phyloP scores from a whole-genome alignment of 2,797 vertebrate species.

The Hypotaenidia okinawae region DNA sequence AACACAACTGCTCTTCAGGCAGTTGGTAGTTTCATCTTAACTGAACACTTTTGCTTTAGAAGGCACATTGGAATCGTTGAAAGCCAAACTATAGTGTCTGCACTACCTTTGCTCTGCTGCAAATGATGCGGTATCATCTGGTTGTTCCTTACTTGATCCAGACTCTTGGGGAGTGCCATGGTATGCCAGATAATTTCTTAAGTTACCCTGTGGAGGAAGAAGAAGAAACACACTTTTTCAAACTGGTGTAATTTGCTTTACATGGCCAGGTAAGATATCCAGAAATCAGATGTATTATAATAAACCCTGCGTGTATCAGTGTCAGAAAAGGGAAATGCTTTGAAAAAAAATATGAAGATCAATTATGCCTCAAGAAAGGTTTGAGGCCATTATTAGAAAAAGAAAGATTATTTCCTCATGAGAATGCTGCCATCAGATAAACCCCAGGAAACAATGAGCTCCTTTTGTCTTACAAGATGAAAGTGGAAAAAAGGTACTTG shows the following conservation, averaged over 20 bases:
- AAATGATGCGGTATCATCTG: neutral
- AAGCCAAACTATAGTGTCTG: neutral
- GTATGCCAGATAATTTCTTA: neutral
- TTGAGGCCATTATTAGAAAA: neutral
- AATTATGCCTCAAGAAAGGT: neutral
- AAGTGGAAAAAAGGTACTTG: slow-evolving; percentile 17
- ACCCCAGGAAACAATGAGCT: neutral
- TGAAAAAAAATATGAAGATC: neutral
- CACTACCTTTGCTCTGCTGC: neutral
- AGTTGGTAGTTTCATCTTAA: neutral
- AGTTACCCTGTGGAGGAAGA: neutral
- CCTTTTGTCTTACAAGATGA: slow-evolving; percentile 29
- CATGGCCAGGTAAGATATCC: neutral
- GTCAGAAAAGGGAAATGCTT: neutral
- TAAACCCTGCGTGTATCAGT: neutral
- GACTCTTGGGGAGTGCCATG: neutral
- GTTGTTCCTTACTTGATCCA: neutral
- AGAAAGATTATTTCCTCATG: neutral
- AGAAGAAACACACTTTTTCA: neutral
- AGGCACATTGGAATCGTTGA: neutral
- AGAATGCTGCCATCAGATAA: neutral
- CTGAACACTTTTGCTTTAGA: neutral
- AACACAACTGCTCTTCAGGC: neutral
- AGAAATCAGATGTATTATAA: neutral
- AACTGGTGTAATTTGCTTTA: neutral